Evolutionary conservation across 2,888 invertebrate genomes (phyloP), one percentile per base, ranked within the genome.

Genomic region (Metellina segmentata): DNA sequence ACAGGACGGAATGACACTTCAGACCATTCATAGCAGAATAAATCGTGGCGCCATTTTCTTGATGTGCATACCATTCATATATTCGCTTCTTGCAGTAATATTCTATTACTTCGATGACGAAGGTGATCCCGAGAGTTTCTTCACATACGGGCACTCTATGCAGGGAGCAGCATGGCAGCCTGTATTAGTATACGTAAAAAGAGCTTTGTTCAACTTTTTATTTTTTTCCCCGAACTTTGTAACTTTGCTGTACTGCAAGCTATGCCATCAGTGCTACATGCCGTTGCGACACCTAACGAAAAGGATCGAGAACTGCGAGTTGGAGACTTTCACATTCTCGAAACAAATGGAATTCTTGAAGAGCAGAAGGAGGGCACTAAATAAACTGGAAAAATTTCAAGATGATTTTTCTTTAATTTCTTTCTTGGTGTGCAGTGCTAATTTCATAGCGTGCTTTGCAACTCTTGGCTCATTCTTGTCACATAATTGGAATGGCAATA

Each of bases 241-340:
- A 7, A 61, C 85, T 9, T 34, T 85, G 53, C 11, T 85, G 75
- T 85, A 85, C 51, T 85, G 85, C n/a, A 8, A 61, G 7, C n/a
- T 75, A 7, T 85, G 85, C 48, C 53, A 52, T 11, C 85, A 75
- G n/a, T 85, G 85, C 13, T 48, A 6, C 7, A 2, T 75, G 8
- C 61, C 34, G 48, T 11, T 75, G 51, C 74, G 11, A 1, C 7
- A 7, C 5, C 74, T 85, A 7, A 34, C 74, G 9, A 5, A 61
- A 9, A n/a, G 52, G 74, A 48, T 75, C 5, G 53, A 20, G 48
- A n/a, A 4, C 4, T 69, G 74, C 9, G 49, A 20, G 9, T 48
- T 48, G 1, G n/a, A 74, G 20, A 61, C 34, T 48, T 85, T 85
- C 61, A n/a, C 34, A 6, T 48, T 8, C 19, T 9, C 85, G 6